These are phyloP conservation scores for Hucho hucho DNA, from an alignment of 2,113 vertebrate species.

Conservation along the genomic window DNA sequence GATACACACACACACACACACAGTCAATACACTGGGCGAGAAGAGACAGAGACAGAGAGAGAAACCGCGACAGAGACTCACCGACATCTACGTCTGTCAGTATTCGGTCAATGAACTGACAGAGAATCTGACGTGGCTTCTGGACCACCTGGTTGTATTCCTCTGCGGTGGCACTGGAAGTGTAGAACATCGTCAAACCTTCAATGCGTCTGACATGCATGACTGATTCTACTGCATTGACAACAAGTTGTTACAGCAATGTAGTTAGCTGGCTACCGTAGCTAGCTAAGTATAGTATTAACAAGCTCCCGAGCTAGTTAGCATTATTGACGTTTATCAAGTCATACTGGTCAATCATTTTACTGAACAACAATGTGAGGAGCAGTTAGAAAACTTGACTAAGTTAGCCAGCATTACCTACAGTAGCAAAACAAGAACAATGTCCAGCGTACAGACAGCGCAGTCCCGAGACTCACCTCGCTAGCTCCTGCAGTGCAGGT, in stretches of 20 bases:
- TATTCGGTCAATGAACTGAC: constrained; percentile 96
- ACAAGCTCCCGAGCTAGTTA: too few species aligned
- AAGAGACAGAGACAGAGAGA: neutral
- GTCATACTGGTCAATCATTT: too few species aligned
- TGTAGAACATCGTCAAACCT: neutral
- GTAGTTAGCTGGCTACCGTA: neutral
- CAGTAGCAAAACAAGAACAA: neutral
- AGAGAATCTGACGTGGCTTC: constrained; percentile 95
- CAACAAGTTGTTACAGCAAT: too few species aligned
- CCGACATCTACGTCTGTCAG: constrained; percentile 94
- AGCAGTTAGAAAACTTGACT: too few species aligned
- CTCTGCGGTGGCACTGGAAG: constrained; percentile 80
- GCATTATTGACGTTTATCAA: too few species aligned
- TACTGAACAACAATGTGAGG: too few species aligned
- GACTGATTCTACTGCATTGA: too few species aligned
- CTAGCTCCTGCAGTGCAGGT: constrained; percentile 89
- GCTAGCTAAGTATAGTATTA: neutral
- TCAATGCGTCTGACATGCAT: neutral
- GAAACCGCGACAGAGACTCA: constrained; percentile 63
- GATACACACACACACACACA: constrained; percentile 9
- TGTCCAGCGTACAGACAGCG: neutral
- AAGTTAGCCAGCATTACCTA: constrained; percentile 10
- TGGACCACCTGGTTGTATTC: constrained; percentile 87
- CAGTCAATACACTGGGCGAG: neutral
- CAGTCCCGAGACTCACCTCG: constrained; percentile 71